Evolutionary conservation across 2,888 invertebrate species (phyloP).

Genomic region (Ormyrus rosae): DNA sequence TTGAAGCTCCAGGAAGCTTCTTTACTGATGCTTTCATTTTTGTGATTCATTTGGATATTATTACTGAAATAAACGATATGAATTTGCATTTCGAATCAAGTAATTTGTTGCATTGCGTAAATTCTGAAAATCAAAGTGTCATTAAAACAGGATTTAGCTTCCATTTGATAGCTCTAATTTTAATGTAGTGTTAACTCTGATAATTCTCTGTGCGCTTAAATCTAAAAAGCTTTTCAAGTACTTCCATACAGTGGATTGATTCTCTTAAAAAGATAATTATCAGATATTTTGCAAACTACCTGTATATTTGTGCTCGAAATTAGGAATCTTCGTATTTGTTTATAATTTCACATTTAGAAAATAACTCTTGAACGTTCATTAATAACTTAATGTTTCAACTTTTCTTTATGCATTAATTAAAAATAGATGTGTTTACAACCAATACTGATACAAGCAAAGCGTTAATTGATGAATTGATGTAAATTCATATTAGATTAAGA

Average conservation of each 20-base stretch:
- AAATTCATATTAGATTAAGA: slow-evolving; percentile 23
- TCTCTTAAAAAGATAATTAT: slow-evolving; percentile 12
- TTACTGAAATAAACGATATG: slow-evolving; percentile 3
- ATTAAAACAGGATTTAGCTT: slow-evolving; percentile 15
- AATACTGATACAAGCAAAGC: neutral
- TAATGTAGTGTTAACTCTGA: neutral
- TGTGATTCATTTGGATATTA: slow-evolving; percentile 32
- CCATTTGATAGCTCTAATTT: neutral
- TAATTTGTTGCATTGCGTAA: slow-evolving; percentile 26
- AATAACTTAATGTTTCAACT: slow-evolving; percentile 61
- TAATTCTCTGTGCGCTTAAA: slow-evolving; percentile 43
- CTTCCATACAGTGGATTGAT: slow-evolving; percentile 9
- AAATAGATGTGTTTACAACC: slow-evolving; percentile 11
- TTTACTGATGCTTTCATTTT: slow-evolving; percentile 17
- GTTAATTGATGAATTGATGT: neutral
- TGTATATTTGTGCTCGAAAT: slow-evolving; percentile 72
- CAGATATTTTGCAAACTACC: neutral
- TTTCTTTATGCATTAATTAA: slow-evolving; percentile 73
- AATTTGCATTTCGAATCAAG: neutral
- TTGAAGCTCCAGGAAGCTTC: slow-evolving; percentile 16
- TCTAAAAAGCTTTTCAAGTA: slow-evolving; percentile 14
- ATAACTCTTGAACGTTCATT: neutral
- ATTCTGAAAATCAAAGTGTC: slow-evolving; percentile 49
- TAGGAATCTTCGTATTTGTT: slow-evolving; percentile 64
- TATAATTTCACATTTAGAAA: too few species aligned